Evolutionary conservation across 2,113 vertebrate genomes (phyloP), one percentile per base, ranked within the genome.

Genomic region (Xyliphius kryptos): DNA sequence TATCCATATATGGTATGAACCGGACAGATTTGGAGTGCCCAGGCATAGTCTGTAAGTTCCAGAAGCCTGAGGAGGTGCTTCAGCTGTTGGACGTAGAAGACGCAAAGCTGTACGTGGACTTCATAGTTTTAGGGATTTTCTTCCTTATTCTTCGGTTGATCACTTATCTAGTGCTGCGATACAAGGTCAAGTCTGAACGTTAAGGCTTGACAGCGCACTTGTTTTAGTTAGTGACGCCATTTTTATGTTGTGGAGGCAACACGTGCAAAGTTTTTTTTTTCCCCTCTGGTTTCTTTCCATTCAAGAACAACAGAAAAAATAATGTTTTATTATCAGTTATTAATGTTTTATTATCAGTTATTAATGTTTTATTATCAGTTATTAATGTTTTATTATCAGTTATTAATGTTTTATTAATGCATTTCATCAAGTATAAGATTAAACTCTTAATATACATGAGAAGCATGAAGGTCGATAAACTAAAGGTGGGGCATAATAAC

Each of bases 1-100:
- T 98, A 55, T 94, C 92, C 16, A 97, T 99, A 78, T 99, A 99
- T 2, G 95, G 94, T 61, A 91, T 99, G 94, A 94, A 94, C 68
- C 89, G 96, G 0, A 87, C 86, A 4, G 88, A 94, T 43, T 80
- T 98, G 76, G 89, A 91, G 60, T 98, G 96, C 81, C 86, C 86
- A 0, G 86, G 81, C 7, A 59, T 79, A 0, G 84, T 79, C 50
- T 99, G 96, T 72, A 93, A 91, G 6, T 97, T 96, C 82, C 91
- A 87, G 76, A 89, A 96, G 12, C 94, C 96, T 0, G 87, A 87
- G 72, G 91, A 88, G 73, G 91, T 99, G 65, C 82, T 99, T 58
- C 91, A 88, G 76, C 87, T 92, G 3, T 80, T 99, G 73, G 91
- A 97, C 0, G 94, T 99, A 69, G 91, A 97, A 78, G 92, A 95